Base-by-base conservation (phyloP, 2,797 vertebrate species). In the Melanotaenia nigrans region DNA sequence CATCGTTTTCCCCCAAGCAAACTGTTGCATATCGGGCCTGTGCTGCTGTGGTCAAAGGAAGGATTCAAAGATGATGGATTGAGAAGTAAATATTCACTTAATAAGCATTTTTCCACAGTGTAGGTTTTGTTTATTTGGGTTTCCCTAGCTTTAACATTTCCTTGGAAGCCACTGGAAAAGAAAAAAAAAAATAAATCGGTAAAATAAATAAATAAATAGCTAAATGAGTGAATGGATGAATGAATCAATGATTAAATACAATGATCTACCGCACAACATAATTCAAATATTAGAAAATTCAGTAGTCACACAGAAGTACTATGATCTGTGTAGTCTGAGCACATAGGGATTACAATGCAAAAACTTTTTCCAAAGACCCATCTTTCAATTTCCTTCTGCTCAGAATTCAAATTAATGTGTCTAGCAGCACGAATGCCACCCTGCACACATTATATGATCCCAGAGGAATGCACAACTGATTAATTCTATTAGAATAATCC, bases 401-500 rank as follows among this genome's bases (percentile, higher is more conserved):
- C 14, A 51, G 59, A 68, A 73, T 79, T 83, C 18, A 71, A 75
- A 78, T 84, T 0, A 70, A 61, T 45, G 66, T 60, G 54, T 64
- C 75, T 68, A 47, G 40, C 42, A 59, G 53, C 71, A 59, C 24
- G 79, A 83, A 81, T 70, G 68, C 79, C 79, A 77, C 54, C 56
- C 63, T 12, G 24, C 18, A n/a, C 10, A 36, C 40, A 71, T 42
- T 57, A 68, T 47, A 55, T 57, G 22, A 70, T 79, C 73, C 74
- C 32, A 0, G 35, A 76, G 64, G 71, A 70, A 77, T 73, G 72
- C 45, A 32, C 68, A 70, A 71, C 63, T 75, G 68, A 86, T 83
- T 86, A 76, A 84, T 81, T 85, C 30, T 51, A 75, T 79, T 63
- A 64, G 49, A 81, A 67, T 56, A 78, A 59, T 77, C 61, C 53